Conservation (phyloP, 2,113 vertebrate genomes). For the Antennarius striatus region DNA sequence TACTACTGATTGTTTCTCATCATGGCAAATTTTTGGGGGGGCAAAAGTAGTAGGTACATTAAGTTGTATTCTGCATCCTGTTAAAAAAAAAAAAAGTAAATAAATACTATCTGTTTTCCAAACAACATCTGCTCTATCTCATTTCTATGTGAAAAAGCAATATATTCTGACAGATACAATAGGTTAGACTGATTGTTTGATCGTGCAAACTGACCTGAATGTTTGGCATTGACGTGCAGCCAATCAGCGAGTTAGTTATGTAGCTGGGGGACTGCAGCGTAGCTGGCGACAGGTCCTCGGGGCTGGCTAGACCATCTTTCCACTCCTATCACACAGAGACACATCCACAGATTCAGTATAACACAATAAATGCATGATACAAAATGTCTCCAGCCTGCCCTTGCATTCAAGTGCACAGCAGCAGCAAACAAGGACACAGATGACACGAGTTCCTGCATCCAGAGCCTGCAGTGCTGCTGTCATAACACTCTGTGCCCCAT, state of each 20-base stretch:
- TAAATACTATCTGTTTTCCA: too few species aligned
- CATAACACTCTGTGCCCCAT: conserved; percentile 12
- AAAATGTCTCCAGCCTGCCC: conserved; percentile 3
- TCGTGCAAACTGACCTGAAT: conserved; percentile 66
- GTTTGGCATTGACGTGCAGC: conserved; percentile 64
- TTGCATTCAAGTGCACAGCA: background rate
- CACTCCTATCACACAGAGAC: conserved; percentile 72
- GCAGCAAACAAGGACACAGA: conserved; percentile 16
- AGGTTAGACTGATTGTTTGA: background rate
- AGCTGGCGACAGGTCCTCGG: conserved; percentile 73
- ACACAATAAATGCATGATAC: conserved; percentile 17
- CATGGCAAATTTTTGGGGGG: background rate
- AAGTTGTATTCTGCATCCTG: too few species aligned
- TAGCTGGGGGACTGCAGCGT: conserved; percentile 73
- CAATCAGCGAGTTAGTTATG: conserved; percentile 70
- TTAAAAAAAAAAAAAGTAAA: too few species aligned
- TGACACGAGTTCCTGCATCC: conserved; percentile 8
- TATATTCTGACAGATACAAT: too few species aligned
- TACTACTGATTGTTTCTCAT: background rate
- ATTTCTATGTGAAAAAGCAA: too few species aligned
- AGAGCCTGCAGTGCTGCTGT: conserved; percentile 29
- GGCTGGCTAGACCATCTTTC: conserved; percentile 73
- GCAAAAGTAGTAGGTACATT: too few species aligned
- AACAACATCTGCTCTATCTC: too few species aligned
- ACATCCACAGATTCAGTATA: conserved; percentile 14